Percentiles rank a stretch among this genome's conserved stretches.
Evolutionary conservation across 2,797 vertebrate genomes (phyloP).

Genomic region (Malacoraja senta): DNA sequence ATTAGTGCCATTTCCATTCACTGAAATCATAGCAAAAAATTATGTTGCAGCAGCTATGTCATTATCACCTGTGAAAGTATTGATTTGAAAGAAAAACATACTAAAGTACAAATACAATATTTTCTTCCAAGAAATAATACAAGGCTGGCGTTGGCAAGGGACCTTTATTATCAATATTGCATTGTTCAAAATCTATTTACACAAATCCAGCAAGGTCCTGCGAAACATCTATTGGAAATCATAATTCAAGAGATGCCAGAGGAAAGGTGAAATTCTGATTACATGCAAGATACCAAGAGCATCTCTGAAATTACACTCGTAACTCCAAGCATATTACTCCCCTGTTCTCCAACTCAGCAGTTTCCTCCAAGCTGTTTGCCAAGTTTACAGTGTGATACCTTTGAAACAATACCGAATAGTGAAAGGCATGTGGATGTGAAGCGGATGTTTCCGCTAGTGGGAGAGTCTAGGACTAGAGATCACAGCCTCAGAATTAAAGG

Average conservation of each 20-base stretch:
- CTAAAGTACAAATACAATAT: slow-evolving; percentile 3
- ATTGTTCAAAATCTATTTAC: slow-evolving; percentile 18
- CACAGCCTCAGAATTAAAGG: no score
- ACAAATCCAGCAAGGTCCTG: background rate
- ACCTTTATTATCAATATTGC: background rate
- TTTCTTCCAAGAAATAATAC: background rate
- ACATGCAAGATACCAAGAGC: background rate
- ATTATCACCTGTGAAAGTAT: background rate
- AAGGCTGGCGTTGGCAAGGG: background rate
- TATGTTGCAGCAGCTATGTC: background rate
- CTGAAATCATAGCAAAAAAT: slow-evolving; percentile 6
- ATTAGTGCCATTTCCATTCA: background rate
- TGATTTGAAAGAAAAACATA: background rate
- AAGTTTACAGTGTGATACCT: background rate
- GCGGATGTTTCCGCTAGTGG: no score
- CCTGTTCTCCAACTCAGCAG: background rate
- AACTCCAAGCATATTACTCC: background rate
- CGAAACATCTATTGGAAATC: background rate
- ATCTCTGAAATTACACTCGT: background rate
- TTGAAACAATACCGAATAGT: no score
- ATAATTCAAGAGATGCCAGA: background rate
- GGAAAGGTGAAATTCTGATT: background rate
- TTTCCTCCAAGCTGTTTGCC: background rate
- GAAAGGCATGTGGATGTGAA: no score
- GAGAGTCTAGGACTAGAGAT: no score